Conservation (phyloP, 2,888 invertebrate genomes). For the Eucriotettix oculatus region DNA sequence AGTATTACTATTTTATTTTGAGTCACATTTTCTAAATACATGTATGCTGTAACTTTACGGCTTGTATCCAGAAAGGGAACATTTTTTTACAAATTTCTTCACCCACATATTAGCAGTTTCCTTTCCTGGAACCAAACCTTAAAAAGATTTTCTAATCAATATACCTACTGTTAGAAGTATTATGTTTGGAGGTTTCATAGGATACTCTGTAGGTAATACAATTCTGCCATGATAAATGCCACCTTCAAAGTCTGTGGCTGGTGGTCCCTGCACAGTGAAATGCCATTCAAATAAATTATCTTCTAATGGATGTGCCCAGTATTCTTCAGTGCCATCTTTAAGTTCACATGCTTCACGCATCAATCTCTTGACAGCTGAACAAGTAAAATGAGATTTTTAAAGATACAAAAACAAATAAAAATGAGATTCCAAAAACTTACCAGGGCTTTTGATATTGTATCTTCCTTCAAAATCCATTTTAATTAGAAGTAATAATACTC, state of each 20-base stretch:
- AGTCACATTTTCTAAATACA: no score
- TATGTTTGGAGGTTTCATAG: constrained; percentile 94
- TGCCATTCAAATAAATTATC: constrained; percentile 97
- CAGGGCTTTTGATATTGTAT: constrained; percentile 10
- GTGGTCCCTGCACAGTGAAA: constrained; percentile 83
- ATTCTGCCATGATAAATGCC: constrained; percentile 89
- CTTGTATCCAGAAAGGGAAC: no score
- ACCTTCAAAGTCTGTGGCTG: constrained; percentile 73
- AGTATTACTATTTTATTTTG: no score
- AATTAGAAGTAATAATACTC: background rate
- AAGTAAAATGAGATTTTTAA: background rate
- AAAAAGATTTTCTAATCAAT: no score
- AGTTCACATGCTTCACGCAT: constrained; percentile 85
- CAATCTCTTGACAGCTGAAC: constrained; percentile 71
- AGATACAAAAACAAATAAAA: background rate
- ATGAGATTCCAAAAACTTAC: background rate
- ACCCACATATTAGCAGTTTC: no score
- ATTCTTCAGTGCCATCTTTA: constrained; percentile 73
- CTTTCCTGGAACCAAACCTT: no score
- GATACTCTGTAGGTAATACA: constrained; percentile 81
- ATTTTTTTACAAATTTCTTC: no score
- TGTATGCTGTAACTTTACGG: no score
- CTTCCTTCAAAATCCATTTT: constrained; percentile 7
- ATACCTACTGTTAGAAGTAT: constrained; percentile 65
- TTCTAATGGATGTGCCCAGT: constrained; percentile 75